These are phyloP conservation scores for Desmodus rotundus DNA, from an alignment of 2,113 vertebrate genomes.

Conservation along the genomic window DNA sequence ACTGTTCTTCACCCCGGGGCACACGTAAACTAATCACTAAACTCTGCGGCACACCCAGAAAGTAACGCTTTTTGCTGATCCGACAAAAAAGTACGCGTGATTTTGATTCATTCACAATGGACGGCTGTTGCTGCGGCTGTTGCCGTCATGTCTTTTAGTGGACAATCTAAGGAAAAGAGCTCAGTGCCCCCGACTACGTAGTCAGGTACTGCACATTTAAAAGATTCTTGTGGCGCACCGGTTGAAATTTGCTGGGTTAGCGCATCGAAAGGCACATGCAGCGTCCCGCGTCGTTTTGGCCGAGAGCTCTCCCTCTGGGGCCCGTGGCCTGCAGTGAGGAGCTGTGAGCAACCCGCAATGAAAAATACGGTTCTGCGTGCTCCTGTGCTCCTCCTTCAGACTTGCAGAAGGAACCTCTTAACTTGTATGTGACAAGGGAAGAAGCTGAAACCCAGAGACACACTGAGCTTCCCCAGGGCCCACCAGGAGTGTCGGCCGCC, in stretches of 20 bases:
- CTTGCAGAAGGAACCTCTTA: background rate
- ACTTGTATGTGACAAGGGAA: background rate
- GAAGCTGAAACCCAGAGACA: background rate
- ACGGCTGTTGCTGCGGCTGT: no score
- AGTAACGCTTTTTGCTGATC: no score
- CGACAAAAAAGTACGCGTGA: no score
- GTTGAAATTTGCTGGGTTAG: no score
- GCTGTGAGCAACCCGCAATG: background rate
- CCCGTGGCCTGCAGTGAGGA: background rate
- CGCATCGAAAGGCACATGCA: background rate
- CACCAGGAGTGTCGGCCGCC: fast-evolving
- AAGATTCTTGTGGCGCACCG: background rate
- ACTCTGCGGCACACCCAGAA: no score
- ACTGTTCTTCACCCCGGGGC: no score
- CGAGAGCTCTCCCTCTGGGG: background rate
- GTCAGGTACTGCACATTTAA: background rate
- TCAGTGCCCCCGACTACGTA: background rate
- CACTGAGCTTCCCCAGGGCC: background rate
- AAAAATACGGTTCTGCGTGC: background rate
- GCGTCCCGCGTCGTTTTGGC: background rate
- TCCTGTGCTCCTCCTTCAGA: background rate
- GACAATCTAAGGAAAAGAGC: no score
- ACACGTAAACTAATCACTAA: background rate
- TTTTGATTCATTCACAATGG: no score
- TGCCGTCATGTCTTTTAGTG: no score